phyloP scores from a whole-genome alignment of 2,888 invertebrate species.

The Xiphydria camelus region DNA sequence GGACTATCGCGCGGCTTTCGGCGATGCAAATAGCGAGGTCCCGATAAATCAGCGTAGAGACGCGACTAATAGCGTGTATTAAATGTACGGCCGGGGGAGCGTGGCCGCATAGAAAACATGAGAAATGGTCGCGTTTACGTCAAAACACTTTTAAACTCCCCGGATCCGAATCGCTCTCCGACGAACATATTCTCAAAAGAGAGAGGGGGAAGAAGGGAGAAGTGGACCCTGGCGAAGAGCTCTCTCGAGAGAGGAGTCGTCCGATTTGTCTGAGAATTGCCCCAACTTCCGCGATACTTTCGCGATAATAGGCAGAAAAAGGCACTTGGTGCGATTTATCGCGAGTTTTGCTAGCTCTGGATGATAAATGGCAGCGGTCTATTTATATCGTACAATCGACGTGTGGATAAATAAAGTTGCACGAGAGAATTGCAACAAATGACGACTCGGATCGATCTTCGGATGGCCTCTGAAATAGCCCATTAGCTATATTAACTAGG shows the following conservation, averaged over 20 bases:
- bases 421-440: no score
- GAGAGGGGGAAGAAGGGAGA: slow-evolving; percentile 4
- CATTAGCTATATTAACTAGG: no score
- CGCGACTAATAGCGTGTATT: slow-evolving; percentile 50
- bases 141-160: slow-evolving; percentile 52
- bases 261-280: slow-evolving; percentile 43
- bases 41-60: slow-evolving; percentile 44
- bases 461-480: no score
- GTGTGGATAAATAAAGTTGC: no score
- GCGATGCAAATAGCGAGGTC: slow-evolving; percentile 25
- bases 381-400: no score
- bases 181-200: slow-evolving; percentile 36
- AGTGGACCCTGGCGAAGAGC: slow-evolving; percentile 3
- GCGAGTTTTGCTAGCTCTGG: slow-evolving; percentile 3
- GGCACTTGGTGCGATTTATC: slow-evolving; percentile 32
- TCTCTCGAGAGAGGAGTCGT: slow-evolving; percentile 19
- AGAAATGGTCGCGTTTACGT: slow-evolving; percentile 51
- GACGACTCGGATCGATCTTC: no score
- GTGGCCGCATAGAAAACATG: slow-evolving; percentile 46
- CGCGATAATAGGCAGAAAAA: slow-evolving; percentile 12
- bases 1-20: no score
- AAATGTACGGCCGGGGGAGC: slow-evolving; percentile 46
- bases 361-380: no score
- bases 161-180: slow-evolving; percentile 39
- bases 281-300: slow-evolving; percentile 36